A percentile compares a stretch with the other conserved stretches of the same genome.
phyloP scores from a whole-genome alignment of 2,888 invertebrate species.

The Stenichneumon culpator region DNA sequence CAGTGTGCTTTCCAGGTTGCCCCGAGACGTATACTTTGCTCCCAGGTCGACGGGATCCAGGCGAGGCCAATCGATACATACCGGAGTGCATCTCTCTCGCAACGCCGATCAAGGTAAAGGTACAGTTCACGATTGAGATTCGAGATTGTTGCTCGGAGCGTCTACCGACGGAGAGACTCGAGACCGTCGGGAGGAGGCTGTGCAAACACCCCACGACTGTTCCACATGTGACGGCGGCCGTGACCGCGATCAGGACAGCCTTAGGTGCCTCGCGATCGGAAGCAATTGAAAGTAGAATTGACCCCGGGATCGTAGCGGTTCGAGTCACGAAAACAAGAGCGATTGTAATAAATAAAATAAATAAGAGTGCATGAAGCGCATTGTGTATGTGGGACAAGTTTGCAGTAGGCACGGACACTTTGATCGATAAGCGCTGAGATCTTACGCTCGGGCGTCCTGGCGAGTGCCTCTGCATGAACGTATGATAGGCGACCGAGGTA shows the following conservation, averaged over 20 bases:
- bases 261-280: conserved; percentile 13
- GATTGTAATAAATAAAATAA: not conserved
- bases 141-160: conserved; percentile 5
- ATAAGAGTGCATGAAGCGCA: not conserved
- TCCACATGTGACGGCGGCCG: conserved; percentile 45
- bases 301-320: conserved; percentile 18
- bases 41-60: conserved; percentile 7
- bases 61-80: conserved; percentile 15
- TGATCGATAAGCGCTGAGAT: not conserved
- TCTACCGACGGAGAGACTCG: not conserved
- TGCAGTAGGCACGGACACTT: not conserved
- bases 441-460: not conserved
- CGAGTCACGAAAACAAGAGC: not conserved
- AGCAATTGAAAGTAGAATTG: conserved; percentile 51
- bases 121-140: conserved; percentile 27
- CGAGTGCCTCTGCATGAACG: not conserved
- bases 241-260: conserved; percentile 28
- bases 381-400: conserved; percentile 2
- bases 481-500: not conserved
- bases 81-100: conserved; percentile 8
- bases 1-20: conserved; percentile 29
- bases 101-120: not conserved
- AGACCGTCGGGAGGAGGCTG: not conserved
- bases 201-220: conserved; percentile 38
- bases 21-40: not conserved